A percentile compares a stretch with the other conserved stretches of the same genome.
Evolutionary conservation across 2,888 invertebrate species (phyloP).

Genomic region (Escarpia spicata): DNA sequence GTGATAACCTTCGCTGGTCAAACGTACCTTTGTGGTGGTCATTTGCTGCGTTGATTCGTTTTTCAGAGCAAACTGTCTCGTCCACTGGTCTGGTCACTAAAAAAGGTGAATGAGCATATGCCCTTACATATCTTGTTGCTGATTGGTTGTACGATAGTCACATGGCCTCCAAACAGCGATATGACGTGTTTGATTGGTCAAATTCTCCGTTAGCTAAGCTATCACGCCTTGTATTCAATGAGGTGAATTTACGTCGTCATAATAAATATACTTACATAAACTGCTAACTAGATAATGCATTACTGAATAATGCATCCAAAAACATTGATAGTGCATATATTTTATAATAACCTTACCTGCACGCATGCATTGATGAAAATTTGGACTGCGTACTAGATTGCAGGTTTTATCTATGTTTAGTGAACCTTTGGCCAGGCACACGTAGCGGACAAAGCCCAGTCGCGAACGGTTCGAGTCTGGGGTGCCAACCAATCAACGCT

Average conservation of each 20-base stretch:
- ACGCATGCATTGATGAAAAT: background rate
- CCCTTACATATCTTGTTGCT: constrained; percentile 30
- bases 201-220: background rate
- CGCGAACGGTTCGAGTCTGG: background rate
- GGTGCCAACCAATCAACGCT: background rate
- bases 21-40: background rate
- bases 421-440: constrained; percentile 13
- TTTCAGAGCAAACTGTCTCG: background rate
- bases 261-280: constrained; percentile 16
- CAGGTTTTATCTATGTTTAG: background rate
- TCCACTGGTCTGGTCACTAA: constrained; percentile 42
- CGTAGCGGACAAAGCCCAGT: constrained; percentile 16
- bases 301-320: constrained; percentile 1
- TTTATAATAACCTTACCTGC: background rate
- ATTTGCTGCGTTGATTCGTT: constrained; percentile 7
- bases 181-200: constrained; percentile 39
- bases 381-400: background rate
- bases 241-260: constrained; percentile 20
- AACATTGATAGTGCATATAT: background rate
- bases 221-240: constrained; percentile 17
- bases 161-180: constrained; percentile 38
- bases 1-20: background rate
- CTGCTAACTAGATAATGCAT: background rate
- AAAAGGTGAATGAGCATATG: constrained; percentile 62
- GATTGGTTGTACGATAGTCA: constrained; percentile 42